phyloP scores from a whole-genome alignment of 2,888 invertebrate genomes.

The Drosophila sordidapex region DNA sequence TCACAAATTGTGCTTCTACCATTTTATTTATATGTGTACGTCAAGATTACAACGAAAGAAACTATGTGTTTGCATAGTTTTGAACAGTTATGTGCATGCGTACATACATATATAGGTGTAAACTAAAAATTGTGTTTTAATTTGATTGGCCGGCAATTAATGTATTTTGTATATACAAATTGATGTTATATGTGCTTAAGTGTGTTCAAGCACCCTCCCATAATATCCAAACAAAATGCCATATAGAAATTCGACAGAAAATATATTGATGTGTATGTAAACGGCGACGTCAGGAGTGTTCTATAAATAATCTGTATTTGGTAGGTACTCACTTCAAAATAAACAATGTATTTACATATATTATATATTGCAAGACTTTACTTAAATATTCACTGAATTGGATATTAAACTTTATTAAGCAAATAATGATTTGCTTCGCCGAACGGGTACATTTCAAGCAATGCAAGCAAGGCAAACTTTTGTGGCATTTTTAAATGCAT shows the following conservation, averaged over 20 bases:
- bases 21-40: conserved; percentile 1
- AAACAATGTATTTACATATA: conserved; percentile 29
- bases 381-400: not conserved
- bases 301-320: conserved; percentile 35
- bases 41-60: conserved; percentile 11
- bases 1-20: conserved; percentile 11
- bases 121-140: conserved; percentile 48
- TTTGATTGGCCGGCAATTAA: conserved; percentile 48
- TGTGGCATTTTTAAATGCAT: not conserved
- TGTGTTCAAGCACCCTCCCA: conserved; percentile 11
- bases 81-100: conserved; percentile 18
- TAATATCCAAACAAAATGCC: conserved; percentile 29
- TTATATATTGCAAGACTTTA: not conserved
- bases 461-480: not conserved
- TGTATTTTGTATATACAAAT: conserved; percentile 26
- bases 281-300: conserved; percentile 28
- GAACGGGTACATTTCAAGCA: not conserved
- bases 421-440: not conserved
- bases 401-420: not conserved
- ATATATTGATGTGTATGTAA: conserved; percentile 32
- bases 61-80: conserved; percentile 10
- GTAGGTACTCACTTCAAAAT: conserved; percentile 35
- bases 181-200: conserved; percentile 21
- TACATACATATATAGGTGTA: conserved; percentile 40
- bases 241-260: conserved; percentile 24